Evolutionary conservation across 2,888 invertebrate species (phyloP).

Genomic region (Chrysolina haemoptera): DNA sequence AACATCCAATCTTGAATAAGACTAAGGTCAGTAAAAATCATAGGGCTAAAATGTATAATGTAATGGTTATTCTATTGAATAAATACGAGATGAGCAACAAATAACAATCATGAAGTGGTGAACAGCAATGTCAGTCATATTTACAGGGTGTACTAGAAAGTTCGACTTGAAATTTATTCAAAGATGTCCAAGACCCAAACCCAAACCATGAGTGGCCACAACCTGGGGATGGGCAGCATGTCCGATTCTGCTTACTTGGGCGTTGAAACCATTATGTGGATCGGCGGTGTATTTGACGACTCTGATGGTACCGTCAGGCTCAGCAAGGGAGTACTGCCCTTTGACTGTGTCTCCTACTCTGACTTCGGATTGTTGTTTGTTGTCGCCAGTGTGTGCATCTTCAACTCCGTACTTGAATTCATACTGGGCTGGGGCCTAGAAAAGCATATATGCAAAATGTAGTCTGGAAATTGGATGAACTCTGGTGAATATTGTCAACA

Average conservation of each 20-base stretch:
- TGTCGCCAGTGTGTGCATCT: conserved; percentile 74
- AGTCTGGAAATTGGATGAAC: conserved; percentile 47
- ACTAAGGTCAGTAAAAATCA: too few species aligned
- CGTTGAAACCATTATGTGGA: conserved; percentile 76
- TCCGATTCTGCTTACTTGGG: conserved; percentile 72
- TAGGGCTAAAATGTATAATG: too few species aligned
- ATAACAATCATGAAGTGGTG: not conserved
- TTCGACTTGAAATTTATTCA: not conserved
- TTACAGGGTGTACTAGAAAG: not conserved
- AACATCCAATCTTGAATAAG: too few species aligned
- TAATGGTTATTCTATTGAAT: too few species aligned
- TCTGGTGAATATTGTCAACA: conserved; percentile 67
- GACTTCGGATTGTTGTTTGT: conserved; percentile 70
- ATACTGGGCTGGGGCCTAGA: conserved; percentile 61
- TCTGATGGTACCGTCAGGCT: conserved; percentile 77
- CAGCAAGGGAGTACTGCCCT: conserved; percentile 76
- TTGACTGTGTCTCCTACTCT: conserved; percentile 75
- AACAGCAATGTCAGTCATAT: not conserved
- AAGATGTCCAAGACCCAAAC: conserved; percentile 32
- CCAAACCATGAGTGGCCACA: conserved; percentile 34
- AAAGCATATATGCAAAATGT: conserved; percentile 40
- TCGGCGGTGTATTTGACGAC: conserved; percentile 78
- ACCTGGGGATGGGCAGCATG: conserved; percentile 58
- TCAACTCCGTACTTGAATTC: conserved; percentile 73
- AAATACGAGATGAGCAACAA: conserved; percentile 33